Evolutionary conservation across 2,797 vertebrate genomes (phyloP).

Genomic region (Calcarius lapponicus): DNA sequence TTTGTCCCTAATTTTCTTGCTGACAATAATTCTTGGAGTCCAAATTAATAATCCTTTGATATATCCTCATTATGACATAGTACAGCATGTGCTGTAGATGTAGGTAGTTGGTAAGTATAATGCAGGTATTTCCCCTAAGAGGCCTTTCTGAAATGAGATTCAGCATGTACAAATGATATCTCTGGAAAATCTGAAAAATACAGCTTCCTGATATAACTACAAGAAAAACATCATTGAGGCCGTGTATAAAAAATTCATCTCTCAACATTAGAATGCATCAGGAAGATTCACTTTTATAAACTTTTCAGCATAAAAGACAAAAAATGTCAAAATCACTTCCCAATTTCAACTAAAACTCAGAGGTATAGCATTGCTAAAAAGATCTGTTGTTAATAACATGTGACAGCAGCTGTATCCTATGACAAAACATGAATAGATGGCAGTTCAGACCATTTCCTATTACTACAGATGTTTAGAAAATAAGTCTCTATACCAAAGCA

Average conservation of each 20-base stretch:
- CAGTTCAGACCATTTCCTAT: background rate
- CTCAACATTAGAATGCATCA: background rate
- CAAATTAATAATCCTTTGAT: background rate
- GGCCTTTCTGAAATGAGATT: background rate
- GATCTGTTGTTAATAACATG: slow-evolving; percentile 14
- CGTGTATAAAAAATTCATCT: background rate
- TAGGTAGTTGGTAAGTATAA: background rate
- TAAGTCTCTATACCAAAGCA: slow-evolving; percentile 22
- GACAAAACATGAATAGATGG: slow-evolving; percentile 3
- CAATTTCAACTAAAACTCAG: background rate
- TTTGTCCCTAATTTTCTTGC: slow-evolving; percentile 11
- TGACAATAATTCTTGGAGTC: background rate
- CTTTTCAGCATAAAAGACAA: background rate
- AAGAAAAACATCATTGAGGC: background rate
- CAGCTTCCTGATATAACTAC: background rate
- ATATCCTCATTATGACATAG: background rate
- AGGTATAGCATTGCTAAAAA: background rate
- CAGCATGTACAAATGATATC: background rate
- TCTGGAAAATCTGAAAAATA: slow-evolving; percentile 29
- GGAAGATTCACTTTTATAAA: slow-evolving; percentile 20
- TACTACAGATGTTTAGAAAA: slow-evolving; percentile 35
- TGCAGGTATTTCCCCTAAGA: slow-evolving; percentile 19
- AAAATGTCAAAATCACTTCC: slow-evolving; percentile 14
- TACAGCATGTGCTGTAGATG: background rate
- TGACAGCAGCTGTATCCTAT: background rate